A percentile compares a stretch with the other conserved stretches of the same genome.
Conservation (phyloP, 2,797 vertebrate genomes). For the Micrastur ruficollis region DNA sequence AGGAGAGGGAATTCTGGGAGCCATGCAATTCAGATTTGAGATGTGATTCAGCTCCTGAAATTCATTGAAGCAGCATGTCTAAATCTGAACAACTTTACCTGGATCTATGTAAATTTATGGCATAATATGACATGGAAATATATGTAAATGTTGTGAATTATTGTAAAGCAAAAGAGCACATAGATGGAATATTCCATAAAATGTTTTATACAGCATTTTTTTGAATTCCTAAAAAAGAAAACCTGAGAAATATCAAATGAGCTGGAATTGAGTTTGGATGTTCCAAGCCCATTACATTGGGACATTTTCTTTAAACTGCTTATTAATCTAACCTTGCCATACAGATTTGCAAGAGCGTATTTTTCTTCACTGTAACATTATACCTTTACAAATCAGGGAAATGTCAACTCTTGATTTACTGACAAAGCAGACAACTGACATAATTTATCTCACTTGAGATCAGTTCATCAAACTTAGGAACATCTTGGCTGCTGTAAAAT, state of each 20-base stretch:
- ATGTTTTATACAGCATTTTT: constrained; percentile 32
- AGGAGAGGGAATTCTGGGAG: not conserved
- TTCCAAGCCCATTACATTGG: constrained; percentile 43
- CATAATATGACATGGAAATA: constrained; percentile 72
- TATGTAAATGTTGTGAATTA: constrained; percentile 77
- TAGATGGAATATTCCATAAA: constrained; percentile 50
- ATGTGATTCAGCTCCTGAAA: not conserved
- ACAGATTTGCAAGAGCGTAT: constrained; percentile 39
- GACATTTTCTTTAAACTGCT: constrained; percentile 68
- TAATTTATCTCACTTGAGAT: constrained; percentile 77
- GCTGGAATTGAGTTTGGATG: constrained; percentile 43
- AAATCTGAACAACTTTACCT: constrained; percentile 38
- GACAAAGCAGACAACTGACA: constrained; percentile 74
- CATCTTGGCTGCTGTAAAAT: constrained; percentile 70
- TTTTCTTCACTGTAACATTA: constrained; percentile 34
- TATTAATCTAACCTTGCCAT: constrained; percentile 72
- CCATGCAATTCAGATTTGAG: not conserved
- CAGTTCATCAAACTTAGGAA: constrained; percentile 78
- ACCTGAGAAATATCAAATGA: constrained; percentile 48
- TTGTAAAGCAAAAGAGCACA: constrained; percentile 64
- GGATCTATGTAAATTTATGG: constrained; percentile 71
- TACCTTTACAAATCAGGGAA: constrained; percentile 71
- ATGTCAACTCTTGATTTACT: constrained; percentile 73
- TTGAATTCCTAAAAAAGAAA: constrained; percentile 22
- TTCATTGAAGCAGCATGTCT: not conserved